Percentiles rank a stretch among this genome's conserved stretches.
Conservation (phyloP, 2,113 vertebrate species). For the Forbesichthys papilliferus region DNA sequence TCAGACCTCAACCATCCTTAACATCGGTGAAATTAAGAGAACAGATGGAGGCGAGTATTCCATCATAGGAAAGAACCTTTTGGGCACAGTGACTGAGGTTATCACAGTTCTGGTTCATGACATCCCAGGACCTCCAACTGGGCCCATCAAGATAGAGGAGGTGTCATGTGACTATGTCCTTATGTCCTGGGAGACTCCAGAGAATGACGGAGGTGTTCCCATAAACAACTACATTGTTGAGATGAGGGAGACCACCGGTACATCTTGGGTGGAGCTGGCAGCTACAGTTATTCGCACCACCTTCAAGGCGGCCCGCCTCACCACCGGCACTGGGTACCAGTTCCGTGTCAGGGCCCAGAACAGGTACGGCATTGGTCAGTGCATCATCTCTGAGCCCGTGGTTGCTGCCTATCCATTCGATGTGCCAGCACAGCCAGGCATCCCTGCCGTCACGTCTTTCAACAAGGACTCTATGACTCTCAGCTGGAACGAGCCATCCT, state of each 20-base stretch:
- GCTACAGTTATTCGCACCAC: conserved; percentile 96
- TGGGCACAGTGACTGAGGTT: conserved; percentile 88
- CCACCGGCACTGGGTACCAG: conserved; percentile 91
- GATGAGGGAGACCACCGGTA: conserved; percentile 93
- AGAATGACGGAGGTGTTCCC: conserved; percentile 94
- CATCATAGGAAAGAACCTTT: conserved; percentile 89
- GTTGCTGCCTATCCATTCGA: conserved; percentile 95
- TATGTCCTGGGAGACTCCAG: conserved; percentile 93
- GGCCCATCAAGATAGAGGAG: conserved; percentile 95
- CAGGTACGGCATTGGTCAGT: conserved; percentile 90
- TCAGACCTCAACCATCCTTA: conserved; percentile 89
- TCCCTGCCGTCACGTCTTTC: conserved; percentile 86
- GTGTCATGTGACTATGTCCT: conserved; percentile 91
- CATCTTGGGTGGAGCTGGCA: conserved; percentile 91
- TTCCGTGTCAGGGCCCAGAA: conserved; percentile 98
- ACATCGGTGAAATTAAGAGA: conserved; percentile 87
- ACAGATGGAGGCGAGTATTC: conserved; percentile 89
- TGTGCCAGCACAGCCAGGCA: conserved; percentile 92
- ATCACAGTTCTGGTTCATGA: conserved; percentile 93
- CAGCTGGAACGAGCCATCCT: conserved; percentile 93
- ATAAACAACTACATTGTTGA: conserved; percentile 97
- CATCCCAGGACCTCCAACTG: conserved; percentile 92
- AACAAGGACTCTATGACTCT: conserved; percentile 92
- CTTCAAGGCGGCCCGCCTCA: conserved; percentile 90
- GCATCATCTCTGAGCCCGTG: conserved; percentile 83